These are phyloP conservation scores for Melipona quadrifasciata DNA, from an alignment of 1,140 invertebrate genomes.

Conservation along the genomic window DNA sequence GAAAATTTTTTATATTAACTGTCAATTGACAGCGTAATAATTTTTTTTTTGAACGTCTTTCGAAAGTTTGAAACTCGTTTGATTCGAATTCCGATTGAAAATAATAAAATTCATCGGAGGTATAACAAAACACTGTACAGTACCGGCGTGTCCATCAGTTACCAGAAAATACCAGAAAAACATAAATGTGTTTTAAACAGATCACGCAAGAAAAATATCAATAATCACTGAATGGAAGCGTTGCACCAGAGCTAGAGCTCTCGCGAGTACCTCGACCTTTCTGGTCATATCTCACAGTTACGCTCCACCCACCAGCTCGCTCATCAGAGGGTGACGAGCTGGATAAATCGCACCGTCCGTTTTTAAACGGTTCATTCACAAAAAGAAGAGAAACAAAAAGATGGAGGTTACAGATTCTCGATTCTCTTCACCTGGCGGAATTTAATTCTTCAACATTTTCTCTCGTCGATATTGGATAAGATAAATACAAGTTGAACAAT, in stretches of 20 bases:
- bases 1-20: too few relatives aligned
- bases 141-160: background rate
- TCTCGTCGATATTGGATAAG: background rate
- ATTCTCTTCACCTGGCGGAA: background rate
- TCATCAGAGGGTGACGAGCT: background rate
- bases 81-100: background rate
- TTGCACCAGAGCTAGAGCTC: background rate
- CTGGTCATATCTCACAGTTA: background rate
- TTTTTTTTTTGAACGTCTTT: too few relatives aligned
- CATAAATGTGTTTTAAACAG: background rate
- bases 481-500: background rate
- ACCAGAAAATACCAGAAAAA: background rate
- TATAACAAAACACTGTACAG: background rate
- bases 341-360: background rate
- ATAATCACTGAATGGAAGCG: background rate
- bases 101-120: background rate
- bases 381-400: background rate
- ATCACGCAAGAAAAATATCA: background rate
- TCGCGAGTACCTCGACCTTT: background rate
- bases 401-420: background rate
- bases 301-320: background rate
- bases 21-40: too few relatives aligned
- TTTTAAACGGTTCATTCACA: background rate
- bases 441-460: background rate
- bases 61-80: too few relatives aligned